Evolutionary conservation across 2,888 invertebrate genomes (phyloP), one percentile per base, ranked within the genome.

Genomic region (Callyntrura sp.): DNA sequence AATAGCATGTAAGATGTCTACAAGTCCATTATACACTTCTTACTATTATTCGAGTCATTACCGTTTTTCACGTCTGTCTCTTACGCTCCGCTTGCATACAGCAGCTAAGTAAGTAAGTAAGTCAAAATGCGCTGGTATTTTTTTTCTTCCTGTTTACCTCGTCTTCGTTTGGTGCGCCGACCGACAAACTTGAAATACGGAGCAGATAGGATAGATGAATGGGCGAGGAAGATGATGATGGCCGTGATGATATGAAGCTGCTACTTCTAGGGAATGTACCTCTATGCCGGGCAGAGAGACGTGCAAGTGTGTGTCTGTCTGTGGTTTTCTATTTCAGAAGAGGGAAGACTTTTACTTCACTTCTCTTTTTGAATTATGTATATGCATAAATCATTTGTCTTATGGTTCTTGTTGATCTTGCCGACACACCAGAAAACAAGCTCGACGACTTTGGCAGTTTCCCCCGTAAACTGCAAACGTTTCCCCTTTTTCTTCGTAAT

Each of bases 341-440:
- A 1, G n/a, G 23, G 20, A n/a, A 35, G 35, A 62, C 11, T 62
- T 2, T 23, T 62, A 1, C 11, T 62, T 14, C 12, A 65, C 20
- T 28, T 28, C 8, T n/a, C 20, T 62, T 23, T 65, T 23, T 65
- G 23, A 23, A 28, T 65, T 28, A 65, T 65, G 23, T 65, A 65
- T 14, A 65, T 35, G 8, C 60, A 20, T 35, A 65, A 12, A 65
- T 65, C 28, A 65, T 65, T 25, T 65, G 28, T 65, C 65, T 65
- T 35, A 35, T 35, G 28, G 14, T 65, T 65, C 65, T 65, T 65
- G 65, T 65, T 65, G 65, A 65, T 65, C 65, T 65, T 65, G 65
- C 65, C 65, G 65, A 65, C 65, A 65, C 65, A 9, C 65, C 65
- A n/a, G 28, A 28, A 65, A 28, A 65, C 14, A 60, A 65, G 23